Base-by-base conservation (phyloP, 2,797 vertebrate species). In the Paedocypris micromegethes region DNA sequence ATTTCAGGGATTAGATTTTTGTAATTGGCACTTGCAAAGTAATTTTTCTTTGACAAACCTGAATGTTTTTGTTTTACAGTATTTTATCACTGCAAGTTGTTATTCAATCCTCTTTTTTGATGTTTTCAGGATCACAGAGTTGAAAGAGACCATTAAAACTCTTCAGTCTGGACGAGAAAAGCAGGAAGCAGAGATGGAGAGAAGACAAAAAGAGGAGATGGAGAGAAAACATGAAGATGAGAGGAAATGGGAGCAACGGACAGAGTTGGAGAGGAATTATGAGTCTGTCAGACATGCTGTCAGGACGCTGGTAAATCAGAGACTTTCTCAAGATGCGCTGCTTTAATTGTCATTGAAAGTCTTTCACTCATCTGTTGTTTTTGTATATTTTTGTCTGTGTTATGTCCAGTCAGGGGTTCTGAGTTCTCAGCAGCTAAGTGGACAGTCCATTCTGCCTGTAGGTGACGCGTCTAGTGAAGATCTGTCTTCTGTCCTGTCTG, bases 41-140 rank as follows among this genome's bases (percentile, higher is more conserved):
- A 23, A 23, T 23, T 23, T 23, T 23, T 23, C 23, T 23, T 23
- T 23, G 23, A 23, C 23, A 23, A 23, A 23, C 23, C 23, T 23
- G 23, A 23, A 23, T 23, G 23, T 23, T 23, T 23, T n/a, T 44
- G 37, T 49, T 2, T 3, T 46, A 2, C 1, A 8, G n/a, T 45
- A 9, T 23, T 23, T 23, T 23, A 23, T 23, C 23, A 23, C 23
- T 23, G 23, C 23, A 23, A 46, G 6, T 46, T 23, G 48, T 5
- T 8, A 1, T 52, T 40, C 3, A 43, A n/a, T 37, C 41, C 3
- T 6, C 23, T 3, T 7, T 77, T 23, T 23, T 23, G 23, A 23
- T 23, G 23, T 23, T 57, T n/a, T 39, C 74, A 94, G 93, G 83
- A 84, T 92, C 9, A 71, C 78, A 0, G 90, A 91, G 74, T 87